Base-by-base conservation (phyloP, 2,113 vertebrate species). In the Chionis minor region DNA sequence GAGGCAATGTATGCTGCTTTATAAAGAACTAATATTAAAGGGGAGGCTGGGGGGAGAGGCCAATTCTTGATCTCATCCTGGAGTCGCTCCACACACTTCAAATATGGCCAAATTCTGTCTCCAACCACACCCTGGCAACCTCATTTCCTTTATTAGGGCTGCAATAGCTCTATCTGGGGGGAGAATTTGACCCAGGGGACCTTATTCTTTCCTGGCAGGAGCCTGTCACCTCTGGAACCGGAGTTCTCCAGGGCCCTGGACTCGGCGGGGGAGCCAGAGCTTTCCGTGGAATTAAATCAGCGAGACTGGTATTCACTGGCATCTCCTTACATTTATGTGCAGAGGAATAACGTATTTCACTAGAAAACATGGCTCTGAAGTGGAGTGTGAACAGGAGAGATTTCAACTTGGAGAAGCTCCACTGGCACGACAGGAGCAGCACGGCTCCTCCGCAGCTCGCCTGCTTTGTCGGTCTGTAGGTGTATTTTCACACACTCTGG, bases 61-160 rank as follows among this genome's bases (percentile, higher is more conserved):
- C 94, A 97, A 70, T 23, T 94, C 88, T 93, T 97, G 92, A 96
- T 96, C 96, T 97, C 94, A 97, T 95, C 82, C 82, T 96, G 87
- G 88, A 96, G 71, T 59, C 85, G 55, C 82, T 94, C 87, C 92
- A 92, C 27, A 63, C 58, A 33, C 71, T 88, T 94, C 45, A 93
- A 94, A 86, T 88, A 90, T 30, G 85, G 96, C 67, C 93, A 96
- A 72, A 86, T 70, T 86, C 54, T 62, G 62, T 83, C 88, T 88
- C 71, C 81, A 96, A 26, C 92, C 92, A 90, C 96, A 96, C 94
- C 92, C 94, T 95, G 96, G 89, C 92, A 95, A 87, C 54, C 49
- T 84, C 40, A 58, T 80, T 84, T 93, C 86, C 78, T 79, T 88
- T 85, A 77, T 75, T 91, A 70, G 70, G 42, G 26, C 32, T 94